These are phyloP conservation scores for Microcebus ravelobensis DNA, from an alignment of 2,113 vertebrate species.

Conservation along the genomic window DNA sequence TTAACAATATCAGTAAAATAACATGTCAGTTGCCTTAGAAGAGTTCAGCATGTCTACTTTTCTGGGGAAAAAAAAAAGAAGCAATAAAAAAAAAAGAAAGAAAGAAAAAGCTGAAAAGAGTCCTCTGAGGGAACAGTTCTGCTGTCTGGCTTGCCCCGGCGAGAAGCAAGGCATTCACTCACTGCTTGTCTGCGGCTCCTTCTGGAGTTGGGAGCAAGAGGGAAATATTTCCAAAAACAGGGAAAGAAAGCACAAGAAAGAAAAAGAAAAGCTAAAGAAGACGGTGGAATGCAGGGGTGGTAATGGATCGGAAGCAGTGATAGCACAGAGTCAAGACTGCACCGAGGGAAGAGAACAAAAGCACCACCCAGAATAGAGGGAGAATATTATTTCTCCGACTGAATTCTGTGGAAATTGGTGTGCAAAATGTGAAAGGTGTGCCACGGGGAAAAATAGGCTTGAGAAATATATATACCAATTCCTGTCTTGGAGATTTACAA, in stretches of 20 bases:
- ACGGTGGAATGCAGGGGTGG: not conserved
- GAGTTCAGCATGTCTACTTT: not conserved
- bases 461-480: not conserved
- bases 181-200: not conserved
- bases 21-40: not conserved
- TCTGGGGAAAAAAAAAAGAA: not conserved
- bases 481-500: not conserved
- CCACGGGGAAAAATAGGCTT: not conserved
- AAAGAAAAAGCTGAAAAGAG: not conserved
- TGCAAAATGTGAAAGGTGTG: not conserved
- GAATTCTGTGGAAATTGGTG: not conserved
- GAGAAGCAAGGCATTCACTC: not conserved
- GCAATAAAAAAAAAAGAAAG: not conserved
- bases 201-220: not conserved
- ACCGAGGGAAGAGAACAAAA: not conserved
- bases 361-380: not conserved
- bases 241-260: not conserved
- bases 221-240: not conserved
- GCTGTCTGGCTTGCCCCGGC: not conserved
- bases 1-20: conserved; percentile 15
- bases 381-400: not conserved
- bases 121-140: not conserved
- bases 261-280: not conserved
- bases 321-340: not conserved
- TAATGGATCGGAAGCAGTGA: not conserved